Conservation (phyloP, 2,797 vertebrate species). For the Carcharodon carcharias region DNA sequence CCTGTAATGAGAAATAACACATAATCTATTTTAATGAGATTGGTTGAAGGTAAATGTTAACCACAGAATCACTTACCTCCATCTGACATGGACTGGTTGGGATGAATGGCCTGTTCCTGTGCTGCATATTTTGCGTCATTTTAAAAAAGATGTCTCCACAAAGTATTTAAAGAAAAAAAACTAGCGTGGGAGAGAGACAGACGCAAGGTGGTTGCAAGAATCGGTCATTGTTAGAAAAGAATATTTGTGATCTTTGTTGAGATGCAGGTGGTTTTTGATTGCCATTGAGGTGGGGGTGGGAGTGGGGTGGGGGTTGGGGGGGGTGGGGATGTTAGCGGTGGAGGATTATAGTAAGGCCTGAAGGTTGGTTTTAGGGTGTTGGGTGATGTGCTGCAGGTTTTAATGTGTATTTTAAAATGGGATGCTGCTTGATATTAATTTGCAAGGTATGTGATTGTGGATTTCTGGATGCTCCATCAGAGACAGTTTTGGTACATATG, state of each 20-base stretch:
- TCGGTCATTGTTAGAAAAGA: background rate
- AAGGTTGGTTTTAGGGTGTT: background rate
- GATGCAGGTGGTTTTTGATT: background rate
- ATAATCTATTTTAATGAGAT: background rate
- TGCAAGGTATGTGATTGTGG: background rate
- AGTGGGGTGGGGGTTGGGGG: no score
- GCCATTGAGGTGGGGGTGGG: no score
- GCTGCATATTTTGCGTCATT: no score
- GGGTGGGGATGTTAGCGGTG: no score
- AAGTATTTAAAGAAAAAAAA: no score
- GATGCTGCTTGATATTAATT: background rate
- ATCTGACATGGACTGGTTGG: no score
- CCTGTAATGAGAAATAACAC: background rate
- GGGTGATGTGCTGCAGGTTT: background rate
- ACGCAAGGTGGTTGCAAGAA: background rate
- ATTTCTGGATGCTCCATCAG: background rate
- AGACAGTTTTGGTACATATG: background rate
- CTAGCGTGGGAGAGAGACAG: background rate
- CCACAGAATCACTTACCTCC: no score
- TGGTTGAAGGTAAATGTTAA: no score
- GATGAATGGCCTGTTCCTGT: no score
- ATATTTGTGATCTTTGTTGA: background rate
- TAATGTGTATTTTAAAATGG: background rate
- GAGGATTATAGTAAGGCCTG: no score
- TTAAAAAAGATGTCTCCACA: no score